Evolutionary conservation across 37 sponge, comb jelly and placozoan species (phyloP), one percentile per base, ranked within the genome.

Genomic region (Hexactinellida sp.): DNA sequence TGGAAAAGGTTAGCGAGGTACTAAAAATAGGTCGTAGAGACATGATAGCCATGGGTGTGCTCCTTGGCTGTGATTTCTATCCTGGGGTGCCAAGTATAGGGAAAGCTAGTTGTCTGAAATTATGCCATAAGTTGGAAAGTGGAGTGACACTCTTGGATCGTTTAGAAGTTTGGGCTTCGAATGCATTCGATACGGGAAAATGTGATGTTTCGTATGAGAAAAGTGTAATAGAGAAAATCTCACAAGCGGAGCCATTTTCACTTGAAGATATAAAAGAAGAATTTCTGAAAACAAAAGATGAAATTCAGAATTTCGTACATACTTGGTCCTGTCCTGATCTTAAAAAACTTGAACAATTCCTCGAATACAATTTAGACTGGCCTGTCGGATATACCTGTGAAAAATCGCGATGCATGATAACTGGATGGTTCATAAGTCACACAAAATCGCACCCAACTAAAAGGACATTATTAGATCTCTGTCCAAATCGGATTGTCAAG

Each of bases 11-110:
- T 55, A 88, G 85, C 3, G 37, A 47, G 24, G 85, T 55, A 54
- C 30, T 91, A 82, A 91, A 91, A 9, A 83, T 93, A 37, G 37
- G 83, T 37, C 83, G 93, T 32, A 38, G 55, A 28, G 88, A 89
- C 54, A 84, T 93, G 1, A 85, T 93, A 0, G 88, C 82, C 1
- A 54, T 93, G 82, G 93, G 91, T 36, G 63, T 93, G 16, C 90
- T 93, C 0, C 86, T 89, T 1, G 93, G 93, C 63, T 93, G 93
- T 91, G 93, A 93, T 82, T 93, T 89, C 83, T 83, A 82, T 38
- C 89, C 90, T 54, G 94, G 94, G 3, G 88, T 91, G 37, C 89
- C 90, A 25, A 89, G 89, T 3, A 84, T 94, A 10, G 94, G 94
- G 24, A 88, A 84, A 38, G 89, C 82, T 39, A 87, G 37, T 5